Base-by-base conservation (phyloP, 2,888 invertebrate species). In the Hirtodrosophila alboralis region DNA sequence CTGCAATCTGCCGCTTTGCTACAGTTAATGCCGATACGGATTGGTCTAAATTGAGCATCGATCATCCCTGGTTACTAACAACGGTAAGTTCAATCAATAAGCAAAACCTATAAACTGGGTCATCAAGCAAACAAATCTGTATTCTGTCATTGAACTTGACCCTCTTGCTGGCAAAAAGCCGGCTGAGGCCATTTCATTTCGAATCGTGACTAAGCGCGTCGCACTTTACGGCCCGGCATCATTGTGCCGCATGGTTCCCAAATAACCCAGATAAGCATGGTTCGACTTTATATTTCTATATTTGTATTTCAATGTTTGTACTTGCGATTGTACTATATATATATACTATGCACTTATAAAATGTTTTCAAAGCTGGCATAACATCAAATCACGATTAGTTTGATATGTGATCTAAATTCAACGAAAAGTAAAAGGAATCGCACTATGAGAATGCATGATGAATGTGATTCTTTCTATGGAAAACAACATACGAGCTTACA, bases 61-160 rank as follows among this genome's bases (percentile, higher is more conserved):
- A 94, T 54, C 93, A 98, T 89, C 96, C 97, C 13, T 98, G 98
- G 98, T 93, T 98, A 27, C 92, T 93, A 75, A 94, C 93, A 58
- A 94, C 95, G 90, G 95, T 94, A 89, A 90, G 90, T 86, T 40
- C 28, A n/a, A 30, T 38, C 14, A 37, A 14, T 16, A 33, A 14
- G 12, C 28, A 47, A 34, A 21, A 28, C 30, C n/a, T 10, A 41
- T 21, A 26, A 52, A 56, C 30, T 57, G 14, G 57, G 64, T 51
- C 69, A 64, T 18, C 45, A 26, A 41, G 44, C 58, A 44, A 59
- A 62, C 13, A 58, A 23, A 14, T 43, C 13, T 9, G n/a, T 26
- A 47, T 30, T 37, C 28, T 47, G 33, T 36, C 59, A 56, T 58
- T 71, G 62, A 71, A 66, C 71, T 70, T 70, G 69, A 70, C 70